Evolutionary conservation across 2,888 invertebrate genomes (phyloP), one percentile per base, ranked within the genome.

Genomic region (Ochropacha duplaris): DNA sequence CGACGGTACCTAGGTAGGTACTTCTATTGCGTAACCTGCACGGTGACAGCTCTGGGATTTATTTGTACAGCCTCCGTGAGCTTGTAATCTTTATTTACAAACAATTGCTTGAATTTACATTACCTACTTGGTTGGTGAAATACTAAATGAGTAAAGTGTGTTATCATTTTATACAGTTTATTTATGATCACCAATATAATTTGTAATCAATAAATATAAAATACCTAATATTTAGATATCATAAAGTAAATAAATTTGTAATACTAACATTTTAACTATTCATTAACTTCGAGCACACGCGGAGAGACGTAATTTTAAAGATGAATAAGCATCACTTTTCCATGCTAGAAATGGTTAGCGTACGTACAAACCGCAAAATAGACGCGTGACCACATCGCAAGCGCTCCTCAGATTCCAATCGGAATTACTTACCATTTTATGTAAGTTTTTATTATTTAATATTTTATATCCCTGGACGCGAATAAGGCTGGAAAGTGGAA

Each of bases 361-460:
- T 69, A 78, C 78, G 76, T 69, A 78, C 78, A 71, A 82, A 86
- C 88, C 87, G 78, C 89, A 84, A 78, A 84, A 85, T 88, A 86
- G 85, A 78, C 75, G 68, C 77, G 76, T 77, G 77, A 86, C 87
- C 86, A 77, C 89, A 87, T 77, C 77, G 80, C 74, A 67, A 74
- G 78, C 76, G 70, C 74, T 79, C 74, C 79, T 86, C 79, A 83
- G 83, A 89, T 89, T 88, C 87, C 88, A 87, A 87, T 90, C 79
- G 84, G 84, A 90, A 88, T 92, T 90, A 88, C 87, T 87, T 86
- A 86, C 88, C 80, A 86, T 83, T 90, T 90, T 90, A 88, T 89
- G 90, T 89, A 86, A 77, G 85, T 88, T 91, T 91, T 92, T 90
- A 90, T 92, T 91, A 90, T 92, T 91, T 86, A 88, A 90, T 90